A percentile compares a stretch with the other conserved stretches of the same genome.
Evolutionary conservation across 2,113 vertebrate genomes (phyloP).

Genomic region (Podarcis raffonei): DNA sequence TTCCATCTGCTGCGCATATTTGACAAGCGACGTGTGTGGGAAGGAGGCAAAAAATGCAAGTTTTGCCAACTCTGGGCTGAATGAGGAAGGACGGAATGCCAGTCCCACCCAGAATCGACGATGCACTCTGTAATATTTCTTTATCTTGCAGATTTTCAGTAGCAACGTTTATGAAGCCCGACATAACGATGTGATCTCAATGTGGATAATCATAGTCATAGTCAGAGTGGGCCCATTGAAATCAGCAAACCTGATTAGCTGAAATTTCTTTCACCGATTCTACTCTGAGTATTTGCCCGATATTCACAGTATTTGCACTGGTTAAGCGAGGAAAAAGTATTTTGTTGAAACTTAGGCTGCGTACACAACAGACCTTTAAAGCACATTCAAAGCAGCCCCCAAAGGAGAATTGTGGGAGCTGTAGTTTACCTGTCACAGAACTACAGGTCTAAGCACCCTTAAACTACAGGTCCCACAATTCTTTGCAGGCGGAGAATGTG

Average conservation of each 20-base stretch:
- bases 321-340: not conserved
- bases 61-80: not conserved
- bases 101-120: not conserved
- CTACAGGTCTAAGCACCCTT: no score
- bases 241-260: no score
- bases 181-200: not conserved
- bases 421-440: no score
- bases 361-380: no score
- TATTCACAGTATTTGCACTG: not conserved
- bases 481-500: no score
- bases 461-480: no score
- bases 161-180: not conserved
- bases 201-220: not conserved
- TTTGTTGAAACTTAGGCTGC: not conserved
- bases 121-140: not conserved
- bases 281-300: not conserved
- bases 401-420: no score
- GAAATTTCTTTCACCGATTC: no score
- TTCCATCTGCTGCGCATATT: not conserved
- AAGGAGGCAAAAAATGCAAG: not conserved
- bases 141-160: not conserved
- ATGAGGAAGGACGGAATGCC: not conserved
- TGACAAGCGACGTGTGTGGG: not conserved
- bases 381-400: no score
- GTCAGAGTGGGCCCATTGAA: no score